Evolutionary conservation across 2,888 invertebrate genomes (phyloP), one percentile per base, ranked within the genome.

Genomic region (Antheraea yamamai): DNA sequence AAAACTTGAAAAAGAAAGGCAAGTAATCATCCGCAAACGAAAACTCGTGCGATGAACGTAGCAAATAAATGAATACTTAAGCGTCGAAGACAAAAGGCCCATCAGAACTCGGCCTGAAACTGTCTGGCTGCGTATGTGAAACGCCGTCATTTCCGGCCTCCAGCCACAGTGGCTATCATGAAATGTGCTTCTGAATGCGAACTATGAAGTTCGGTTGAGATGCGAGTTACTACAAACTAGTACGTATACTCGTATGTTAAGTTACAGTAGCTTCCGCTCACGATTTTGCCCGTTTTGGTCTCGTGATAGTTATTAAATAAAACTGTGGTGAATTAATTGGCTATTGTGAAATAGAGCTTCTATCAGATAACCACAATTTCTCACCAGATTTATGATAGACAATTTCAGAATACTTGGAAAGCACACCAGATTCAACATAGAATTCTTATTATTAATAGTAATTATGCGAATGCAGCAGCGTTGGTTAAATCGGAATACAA

Each of bases 41-140:
- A n/a, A 66, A 30, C 64, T 30, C 26, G 30, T 16, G 26, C 20
- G 4, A 3, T 30, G 14, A 66, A 26, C 18, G 64, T 66, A 66
- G 30, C 26, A 16, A 30, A 66, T 30, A 30, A 26, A 30, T 66
- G 30, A 66, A 66, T 66, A 30, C 64, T 39, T 70, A n/a, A 70
- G 70, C 39, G n/a, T 39, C 16, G 68, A 39, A 39, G 39, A 70
- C 70, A 70, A 70, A 70, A 30, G 70, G 3, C 70, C 23, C 39
- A 39, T 70, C 70, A 70, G 39, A 39, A 70, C 70, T 39, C 70
- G 39, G 70, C 18, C 70, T 70, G n/a, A 35, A 70, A 70, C 70
- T 70, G 39, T 70, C 70, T n/a, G n/a, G 23, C 39, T 70, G 39
- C 39, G 70, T 70, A 26, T 70, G 39, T 30, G 64, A 66, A 66